Conservation (phyloP, 2,113 vertebrate genomes). For the Meleagris gallopavo region DNA sequence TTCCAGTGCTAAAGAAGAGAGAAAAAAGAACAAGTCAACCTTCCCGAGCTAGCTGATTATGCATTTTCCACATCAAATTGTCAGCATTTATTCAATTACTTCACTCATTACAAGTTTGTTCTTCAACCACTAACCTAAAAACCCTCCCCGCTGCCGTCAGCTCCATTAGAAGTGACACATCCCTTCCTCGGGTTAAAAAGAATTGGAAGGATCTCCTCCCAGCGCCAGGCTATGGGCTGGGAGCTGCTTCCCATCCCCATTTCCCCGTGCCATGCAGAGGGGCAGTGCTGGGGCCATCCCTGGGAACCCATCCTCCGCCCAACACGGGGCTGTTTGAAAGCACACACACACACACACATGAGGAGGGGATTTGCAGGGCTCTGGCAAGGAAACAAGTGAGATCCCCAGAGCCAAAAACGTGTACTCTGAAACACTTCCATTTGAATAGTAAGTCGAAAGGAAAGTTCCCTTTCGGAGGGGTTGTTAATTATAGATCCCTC, state of each 20-base stretch:
- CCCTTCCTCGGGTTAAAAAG: neutral
- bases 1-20: neutral
- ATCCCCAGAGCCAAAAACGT: conserved; percentile 37
- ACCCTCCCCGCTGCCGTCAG: conserved; percentile 22
- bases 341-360: neutral
- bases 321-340: neutral
- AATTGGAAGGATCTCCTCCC: neutral
- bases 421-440: conserved; percentile 20
- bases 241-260: neutral
- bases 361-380: conserved; percentile 11
- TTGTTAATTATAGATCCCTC: conserved; percentile 71
- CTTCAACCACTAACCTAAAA: conserved; percentile 21
- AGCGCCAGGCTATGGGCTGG: neutral
- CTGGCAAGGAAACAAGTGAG: conserved; percentile 25
- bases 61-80: conserved; percentile 32
- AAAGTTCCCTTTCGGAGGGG: conserved; percentile 55
- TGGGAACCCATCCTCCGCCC: neutral
- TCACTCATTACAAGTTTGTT: conserved; percentile 19
- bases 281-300: neutral
- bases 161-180: neutral
- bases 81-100: conserved; percentile 56
- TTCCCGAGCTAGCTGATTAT: conserved; percentile 7
- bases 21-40: neutral
- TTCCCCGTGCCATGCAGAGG: no score
- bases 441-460: conserved; percentile 61